Evolutionary conservation across 2,888 invertebrate genomes (phyloP).

Genomic region (Torymus auratus): DNA sequence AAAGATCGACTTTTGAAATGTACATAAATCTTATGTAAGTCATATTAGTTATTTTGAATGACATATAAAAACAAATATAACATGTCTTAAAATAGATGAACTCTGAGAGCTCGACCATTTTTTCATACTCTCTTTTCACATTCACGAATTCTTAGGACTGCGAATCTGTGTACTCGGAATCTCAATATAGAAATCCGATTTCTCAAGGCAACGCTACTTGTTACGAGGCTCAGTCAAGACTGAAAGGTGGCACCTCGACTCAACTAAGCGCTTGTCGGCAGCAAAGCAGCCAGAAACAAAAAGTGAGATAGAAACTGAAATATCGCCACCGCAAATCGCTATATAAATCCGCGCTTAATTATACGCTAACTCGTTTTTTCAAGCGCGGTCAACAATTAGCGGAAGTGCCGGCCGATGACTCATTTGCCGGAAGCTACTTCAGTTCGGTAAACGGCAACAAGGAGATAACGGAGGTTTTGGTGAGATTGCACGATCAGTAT

Average conservation of each 20-base stretch:
- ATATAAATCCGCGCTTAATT: background rate
- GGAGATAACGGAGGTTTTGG: constrained; percentile 43
- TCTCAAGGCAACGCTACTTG: background rate
- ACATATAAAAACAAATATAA: too few species aligned
- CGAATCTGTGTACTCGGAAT: constrained; percentile 22
- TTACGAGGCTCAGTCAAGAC: background rate
- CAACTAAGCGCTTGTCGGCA: background rate
- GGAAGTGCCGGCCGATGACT: constrained; percentile 4
- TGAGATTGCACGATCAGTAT: constrained; percentile 43
- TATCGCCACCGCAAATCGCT: background rate
- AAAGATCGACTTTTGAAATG: too few species aligned
- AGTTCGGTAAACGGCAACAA: constrained; percentile 23
- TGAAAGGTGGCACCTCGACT: background rate
- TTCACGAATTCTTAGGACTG: constrained; percentile 10
- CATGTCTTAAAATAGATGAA: too few species aligned
- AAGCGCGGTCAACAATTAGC: background rate
- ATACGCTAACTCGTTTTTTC: background rate
- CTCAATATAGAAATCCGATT: background rate
- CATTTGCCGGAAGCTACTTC: background rate
- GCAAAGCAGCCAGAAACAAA: background rate
- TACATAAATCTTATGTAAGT: too few species aligned
- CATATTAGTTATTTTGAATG: too few species aligned
- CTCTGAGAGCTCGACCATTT: too few species aligned
- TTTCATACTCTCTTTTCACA: background rate
- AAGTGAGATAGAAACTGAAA: constrained; percentile 7